Evolutionary conservation across 2,888 invertebrate genomes (phyloP).

Genomic region (Drosophila affinis): DNA sequence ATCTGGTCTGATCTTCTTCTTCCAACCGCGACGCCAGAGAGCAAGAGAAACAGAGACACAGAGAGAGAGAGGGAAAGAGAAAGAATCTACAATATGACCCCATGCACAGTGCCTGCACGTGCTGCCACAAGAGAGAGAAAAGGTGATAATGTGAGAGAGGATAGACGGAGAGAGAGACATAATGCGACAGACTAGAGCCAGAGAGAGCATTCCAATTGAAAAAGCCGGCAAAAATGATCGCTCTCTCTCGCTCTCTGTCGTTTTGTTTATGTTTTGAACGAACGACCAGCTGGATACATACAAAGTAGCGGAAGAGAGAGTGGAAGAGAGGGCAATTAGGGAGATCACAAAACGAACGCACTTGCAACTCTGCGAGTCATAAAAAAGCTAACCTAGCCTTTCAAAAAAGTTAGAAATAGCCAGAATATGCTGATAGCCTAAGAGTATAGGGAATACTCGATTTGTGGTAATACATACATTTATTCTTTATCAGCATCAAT

Average conservation of each 20-base stretch:
- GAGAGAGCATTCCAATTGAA: constrained; percentile 2
- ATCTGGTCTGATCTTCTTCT: constrained; percentile 24
- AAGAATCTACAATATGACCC: constrained; percentile 41
- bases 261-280: constrained; percentile 68
- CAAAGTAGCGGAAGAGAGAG: no score
- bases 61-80: constrained; percentile 4
- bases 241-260: background rate
- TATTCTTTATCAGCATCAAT: no score
- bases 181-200: background rate
- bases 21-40: constrained; percentile 3
- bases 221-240: constrained; percentile 73
- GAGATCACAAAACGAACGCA: no score
- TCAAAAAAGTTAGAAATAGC: no score
- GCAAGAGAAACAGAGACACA: constrained; percentile 10
- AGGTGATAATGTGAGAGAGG: background rate
- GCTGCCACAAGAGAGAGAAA: constrained; percentile 27
- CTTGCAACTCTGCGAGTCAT: no score
- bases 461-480: no score
- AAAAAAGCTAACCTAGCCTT: no score
- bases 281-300: constrained; percentile 22
- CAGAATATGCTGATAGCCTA: no score
- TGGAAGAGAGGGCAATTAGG: no score
- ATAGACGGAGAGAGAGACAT: background rate
- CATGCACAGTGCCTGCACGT: constrained; percentile 55
- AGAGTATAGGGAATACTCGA: no score